A percentile compares a stretch with the other conserved stretches of the same genome.
These are phyloP conservation scores for Galerucella calmariensis DNA, from an alignment of 2,888 invertebrate genomes.

Conservation along the genomic window DNA sequence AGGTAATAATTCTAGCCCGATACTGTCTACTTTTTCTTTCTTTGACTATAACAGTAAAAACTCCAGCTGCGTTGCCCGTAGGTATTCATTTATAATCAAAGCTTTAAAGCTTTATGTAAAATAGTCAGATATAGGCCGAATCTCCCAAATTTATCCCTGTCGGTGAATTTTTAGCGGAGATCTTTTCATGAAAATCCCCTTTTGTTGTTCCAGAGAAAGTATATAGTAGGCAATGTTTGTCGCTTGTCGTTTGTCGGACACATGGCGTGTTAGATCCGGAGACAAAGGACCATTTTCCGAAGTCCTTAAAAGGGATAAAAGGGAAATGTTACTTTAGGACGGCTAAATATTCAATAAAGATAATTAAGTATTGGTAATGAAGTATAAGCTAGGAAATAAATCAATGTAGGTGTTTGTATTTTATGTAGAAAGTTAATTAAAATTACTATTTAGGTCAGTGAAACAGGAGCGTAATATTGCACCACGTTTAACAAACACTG, in stretches of 20 bases:
- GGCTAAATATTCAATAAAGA: conserved; percentile 9
- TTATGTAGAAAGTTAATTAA: not conserved
- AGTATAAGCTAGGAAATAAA: conserved; percentile 1
- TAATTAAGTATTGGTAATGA: not conserved
- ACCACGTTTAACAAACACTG: too few species aligned
- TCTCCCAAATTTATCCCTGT: conserved; percentile 24
- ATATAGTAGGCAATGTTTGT: conserved; percentile 4
- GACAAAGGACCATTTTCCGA: conserved; percentile 15
- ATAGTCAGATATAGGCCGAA: conserved; percentile 33
- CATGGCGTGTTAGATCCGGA: conserved; percentile 18
- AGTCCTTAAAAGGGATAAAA: not conserved
- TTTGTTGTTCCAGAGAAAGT: conserved; percentile 19
- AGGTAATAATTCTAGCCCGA: conserved; percentile 6
- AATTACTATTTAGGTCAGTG: not conserved
- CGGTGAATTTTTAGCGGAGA: conserved; percentile 25
- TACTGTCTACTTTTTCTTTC: conserved; percentile 18
- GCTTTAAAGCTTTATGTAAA: conserved; percentile 36
- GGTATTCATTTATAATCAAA: conserved; percentile 36
- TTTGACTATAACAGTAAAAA: conserved; percentile 31
- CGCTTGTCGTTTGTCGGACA: conserved; percentile 23
- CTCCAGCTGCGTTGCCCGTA: conserved; percentile 31
- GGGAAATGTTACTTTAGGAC: conserved; percentile 1
- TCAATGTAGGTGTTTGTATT: not conserved
- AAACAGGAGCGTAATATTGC: not conserved
- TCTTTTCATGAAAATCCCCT: conserved; percentile 13